Conservation (phyloP, 2,888 invertebrate species). For the Tuberolachnus salignus region DNA sequence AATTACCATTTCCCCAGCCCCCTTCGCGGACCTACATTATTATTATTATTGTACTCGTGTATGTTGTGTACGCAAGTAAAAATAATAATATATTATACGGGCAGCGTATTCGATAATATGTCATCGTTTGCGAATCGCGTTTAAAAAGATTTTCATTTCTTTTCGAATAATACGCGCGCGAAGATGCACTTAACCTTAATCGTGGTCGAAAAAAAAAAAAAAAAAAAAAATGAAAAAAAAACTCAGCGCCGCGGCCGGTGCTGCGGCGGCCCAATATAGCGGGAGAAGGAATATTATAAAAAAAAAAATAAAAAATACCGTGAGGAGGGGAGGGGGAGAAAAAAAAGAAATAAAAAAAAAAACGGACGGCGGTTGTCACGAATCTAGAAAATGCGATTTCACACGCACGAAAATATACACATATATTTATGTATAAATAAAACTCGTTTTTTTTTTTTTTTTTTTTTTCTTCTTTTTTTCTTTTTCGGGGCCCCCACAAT, state of each 20-base stretch:
- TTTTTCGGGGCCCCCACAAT: constrained; percentile 49
- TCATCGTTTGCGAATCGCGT: not conserved
- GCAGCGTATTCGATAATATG: not conserved
- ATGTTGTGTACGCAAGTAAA: no score
- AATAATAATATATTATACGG: constrained; percentile 1
- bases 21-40: not conserved
- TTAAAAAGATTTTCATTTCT: constrained; percentile 20
- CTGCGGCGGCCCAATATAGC: no score
- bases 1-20: constrained; percentile 9
- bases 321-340: not conserved
- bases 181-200: constrained; percentile 50
- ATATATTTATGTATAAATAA: constrained; percentile 13
- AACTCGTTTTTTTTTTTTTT: constrained; percentile 37
- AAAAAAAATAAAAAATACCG: no score
- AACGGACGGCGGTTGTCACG: constrained; percentile 35
- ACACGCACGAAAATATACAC: constrained; percentile 5
- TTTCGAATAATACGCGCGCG: constrained; percentile 1
- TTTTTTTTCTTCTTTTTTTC: constrained; percentile 12
- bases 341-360: not conserved
- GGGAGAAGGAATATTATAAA: no score
- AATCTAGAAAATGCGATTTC: constrained; percentile 54
- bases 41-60: not conserved
- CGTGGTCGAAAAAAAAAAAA: constrained; percentile 17
- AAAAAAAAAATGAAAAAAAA: no score
- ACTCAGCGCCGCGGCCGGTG: no score